A percentile compares a stretch with the other conserved stretches of the same genome.
These are phyloP conservation scores for Pipistrellus nathusii DNA, from an alignment of 2,797 vertebrate species.

Conservation along the genomic window DNA sequence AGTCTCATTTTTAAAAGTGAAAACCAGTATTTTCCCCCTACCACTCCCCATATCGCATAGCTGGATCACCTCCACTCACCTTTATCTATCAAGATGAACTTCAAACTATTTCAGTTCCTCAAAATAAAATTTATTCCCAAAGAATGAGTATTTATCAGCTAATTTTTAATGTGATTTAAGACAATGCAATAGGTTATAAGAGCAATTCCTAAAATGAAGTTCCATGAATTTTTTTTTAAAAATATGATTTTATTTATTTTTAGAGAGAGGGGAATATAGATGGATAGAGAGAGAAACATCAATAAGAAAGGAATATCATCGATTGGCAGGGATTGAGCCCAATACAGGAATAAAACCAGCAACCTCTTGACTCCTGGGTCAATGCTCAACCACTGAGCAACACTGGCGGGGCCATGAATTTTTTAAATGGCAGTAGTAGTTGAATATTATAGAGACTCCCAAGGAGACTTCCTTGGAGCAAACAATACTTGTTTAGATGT, in stretches of 20 bases:
- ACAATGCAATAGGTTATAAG: conserved; percentile 46
- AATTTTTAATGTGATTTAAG: conserved; percentile 44
- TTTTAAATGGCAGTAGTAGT: conserved; percentile 50
- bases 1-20: background rate
- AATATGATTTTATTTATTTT: no score
- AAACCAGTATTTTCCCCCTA: background rate
- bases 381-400: no score
- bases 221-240: conserved; percentile 58
- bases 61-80: conserved; percentile 21
- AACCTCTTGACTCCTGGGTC: no score
- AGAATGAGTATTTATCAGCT: conserved; percentile 63
- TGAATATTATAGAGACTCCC: conserved; percentile 7
- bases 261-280: no score
- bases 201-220: conserved; percentile 63
- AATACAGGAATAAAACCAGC: no score
- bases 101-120: conserved; percentile 50
- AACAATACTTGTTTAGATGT: conserved; percentile 67
- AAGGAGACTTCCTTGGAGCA: conserved; percentile 33
- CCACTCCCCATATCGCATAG: background rate
- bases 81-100: conserved; percentile 58
- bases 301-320: no score
- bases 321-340: no score
- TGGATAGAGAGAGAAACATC: no score
- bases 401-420: background rate
- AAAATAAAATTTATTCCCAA: conserved; percentile 66